Evolutionary conservation across 2,113 vertebrate species (phyloP), one percentile per base, ranked within the genome.

Genomic region (Odontophorus gujanensis): DNA sequence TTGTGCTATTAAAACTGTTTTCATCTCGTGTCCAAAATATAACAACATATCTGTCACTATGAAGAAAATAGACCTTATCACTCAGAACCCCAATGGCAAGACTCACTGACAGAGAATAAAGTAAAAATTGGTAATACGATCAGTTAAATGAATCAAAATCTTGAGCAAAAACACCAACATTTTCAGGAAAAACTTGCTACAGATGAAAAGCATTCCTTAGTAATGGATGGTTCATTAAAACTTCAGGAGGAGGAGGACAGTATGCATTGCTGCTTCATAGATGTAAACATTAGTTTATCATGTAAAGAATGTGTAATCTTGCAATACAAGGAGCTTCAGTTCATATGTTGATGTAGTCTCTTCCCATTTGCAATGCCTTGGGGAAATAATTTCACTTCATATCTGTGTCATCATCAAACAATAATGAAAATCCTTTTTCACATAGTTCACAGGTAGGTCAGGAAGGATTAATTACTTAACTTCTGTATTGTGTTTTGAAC

Each of bases 281-380:
- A 59, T 50, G 12, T 13, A 91, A 66, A 42, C 3, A 38, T 50
- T 69, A 47, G 18, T 42, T 62, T 62, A 50, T 81, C 2, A 40
- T 57, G 2, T 15, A 4, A 26, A 74, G 19, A 62, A 65, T 81
- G 1, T 30, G 9, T 22, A 48, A 62, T 65, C 7, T 42, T 74
- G 15, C 8, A 81, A 78, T 38, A 38, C 83, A 71, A 51, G 4
- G 1, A 1, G 4, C 3, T 13, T 59, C 5, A 21, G 15, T 75
- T 65, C 25, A 57, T 40, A 43, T 22, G 3, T n/a, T 34, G 2
- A 6, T 30, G 26, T 3, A 1, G 20, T 55, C 7, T 3, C 4
- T 86, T 67, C 4, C 2, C 7, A 28, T 61, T 66, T 40, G 6
- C 13, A 25, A 45, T 38, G 6, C 32, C 17, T 40, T 50, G 5